Base-by-base conservation (phyloP, 1,140 invertebrate species). In the Drosophila suzukii region DNA sequence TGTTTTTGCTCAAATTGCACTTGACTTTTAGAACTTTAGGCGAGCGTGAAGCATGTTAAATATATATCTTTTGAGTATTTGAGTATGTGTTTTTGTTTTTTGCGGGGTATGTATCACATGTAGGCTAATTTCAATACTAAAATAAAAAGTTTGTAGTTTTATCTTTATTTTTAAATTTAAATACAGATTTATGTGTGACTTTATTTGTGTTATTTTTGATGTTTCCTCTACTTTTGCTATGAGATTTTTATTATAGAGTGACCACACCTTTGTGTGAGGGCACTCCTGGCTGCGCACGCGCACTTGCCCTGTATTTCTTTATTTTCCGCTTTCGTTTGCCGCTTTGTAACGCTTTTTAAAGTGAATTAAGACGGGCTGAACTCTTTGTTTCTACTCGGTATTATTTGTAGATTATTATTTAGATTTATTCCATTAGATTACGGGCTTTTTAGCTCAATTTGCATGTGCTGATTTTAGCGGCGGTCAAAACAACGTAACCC, bases 1-100 rank as follows among this genome's bases (percentile, higher is more conserved):
- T 70, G 56, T 78, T 63, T 73, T 59, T 55, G 58, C 81, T 82
- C 47, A 75, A 82, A 77, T 68, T 82, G 78, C 79, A 88, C 75
- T 86, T 86, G 78, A 82, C 79, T 76, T 79, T 88, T 86, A 86
- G 84, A 84, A 84, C 81, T 84, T 85, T 72, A 59, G 73, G 61
- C 78, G 81, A 83, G 80, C 81, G 75, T 83, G 65, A 75, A 78
- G 80, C 73, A 80, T 83, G 71, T 71, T 71, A 57, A 66, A 74
- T 67, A 75, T 43, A 58, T 43, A 75, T 49, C 41, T 62, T 51
- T 32, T 15, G 36, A 46, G 38, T 17, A 39, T 24, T 17, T 32
- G 27, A 13, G 43, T 44, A 38, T 46, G 32, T 47, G 63, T 70
- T 46, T 63, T 47, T 63, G 61, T 46, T 65, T 49, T 39, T 39